Evolutionary conservation across 1,140 invertebrate species (phyloP), one percentile per base, ranked within the genome.

Genomic region (Orchesella cincta): DNA sequence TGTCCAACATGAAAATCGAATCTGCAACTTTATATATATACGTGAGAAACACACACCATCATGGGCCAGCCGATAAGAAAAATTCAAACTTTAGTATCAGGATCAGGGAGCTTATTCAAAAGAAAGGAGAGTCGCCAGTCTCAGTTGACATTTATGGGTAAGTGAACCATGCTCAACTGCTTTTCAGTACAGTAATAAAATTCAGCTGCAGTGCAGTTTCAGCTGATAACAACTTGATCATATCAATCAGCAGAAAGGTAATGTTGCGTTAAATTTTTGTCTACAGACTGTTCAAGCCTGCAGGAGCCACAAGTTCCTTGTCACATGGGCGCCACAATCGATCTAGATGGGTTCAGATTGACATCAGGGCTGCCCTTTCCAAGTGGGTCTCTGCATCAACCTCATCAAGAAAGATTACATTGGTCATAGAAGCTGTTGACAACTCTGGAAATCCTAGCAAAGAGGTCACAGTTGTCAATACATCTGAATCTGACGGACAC

Each of bases 1-100:
- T 82, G 29, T 52, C 74, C 8, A 82, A 79, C 54, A 79, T 79
- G 79, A 54, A 73, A 36, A 79, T 82, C 72, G 79, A 80, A 36
- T 64, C 18, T 52, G 81, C 81, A 28, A 67, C 52, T 12, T 71
- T 82, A 18, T 75, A 82, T 64, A 71, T 82, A 29, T 76, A 79
- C 20, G 78, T 81, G 26, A 79, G 74, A 35, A 67, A 35, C 73
- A 35, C 57, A 33, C 52, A 31, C 18, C 70, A 71, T 52, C 23
- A 39, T 31, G 39, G 29, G 33, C 34, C 64, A 62, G 39, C 72
- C 20, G 64, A 29, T 67, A 77, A 81, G 51, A 54, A 52, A 34
- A 26, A 72, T 39, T 64, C 23, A 33, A 34, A 72, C 36, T 76
- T 76, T 72, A 72, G 52, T 8, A 77, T 82, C 34, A 39, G 78